Evolutionary conservation across 2,113 vertebrate genomes (phyloP), one percentile per base, ranked within the genome.

Genomic region (Corynorhinus townsendii): DNA sequence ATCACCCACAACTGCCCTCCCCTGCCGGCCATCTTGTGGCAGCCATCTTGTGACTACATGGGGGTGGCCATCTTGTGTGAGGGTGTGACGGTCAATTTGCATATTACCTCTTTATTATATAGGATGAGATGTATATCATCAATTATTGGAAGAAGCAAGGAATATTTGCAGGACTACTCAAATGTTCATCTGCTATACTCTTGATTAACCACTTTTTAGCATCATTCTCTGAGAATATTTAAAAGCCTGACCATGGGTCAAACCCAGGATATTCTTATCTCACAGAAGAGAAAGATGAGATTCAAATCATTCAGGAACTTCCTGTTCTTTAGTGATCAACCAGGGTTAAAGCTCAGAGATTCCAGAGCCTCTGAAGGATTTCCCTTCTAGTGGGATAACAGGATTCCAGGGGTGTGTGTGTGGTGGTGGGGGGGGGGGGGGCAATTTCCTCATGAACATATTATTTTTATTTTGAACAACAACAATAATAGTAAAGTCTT

Each of bases 401-500:
- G 73, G 7, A 93, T 83, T 88, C 20, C 45, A 81, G 40, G 33
- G 4, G 24, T 14, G 47, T 47, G 47, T 47, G 24, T 59, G 56
- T 59, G 54, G n/a, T n/a, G n/a, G n/a, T n/a, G 15, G 54, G 19
- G 20, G 20, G 20, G 7, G 20, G 56, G 22, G 56, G 45, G 45
- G 9, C 7, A 81, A 33, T 90, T 85, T 72, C 49, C 54, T 94
- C 86, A 38, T 40, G 16, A 30, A 20, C n/a, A 54, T 64, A 80
- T 86, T 77, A 85, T 66, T 91, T 94, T 94, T 89, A 93, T 93
- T 93, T 66, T 38, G 14, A 66, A 81, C 77, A 96, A 62, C 22
- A 59, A 35, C 35, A 95, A 69, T 86, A 95, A 72, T 20, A 75
- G 87, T 15, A 72, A 91, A 66, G 28, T 15, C 24, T 79, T 93